These are phyloP conservation scores for Myripristis murdjan DNA, from an alignment of 2,797 vertebrate species.

Conservation along the genomic window DNA sequence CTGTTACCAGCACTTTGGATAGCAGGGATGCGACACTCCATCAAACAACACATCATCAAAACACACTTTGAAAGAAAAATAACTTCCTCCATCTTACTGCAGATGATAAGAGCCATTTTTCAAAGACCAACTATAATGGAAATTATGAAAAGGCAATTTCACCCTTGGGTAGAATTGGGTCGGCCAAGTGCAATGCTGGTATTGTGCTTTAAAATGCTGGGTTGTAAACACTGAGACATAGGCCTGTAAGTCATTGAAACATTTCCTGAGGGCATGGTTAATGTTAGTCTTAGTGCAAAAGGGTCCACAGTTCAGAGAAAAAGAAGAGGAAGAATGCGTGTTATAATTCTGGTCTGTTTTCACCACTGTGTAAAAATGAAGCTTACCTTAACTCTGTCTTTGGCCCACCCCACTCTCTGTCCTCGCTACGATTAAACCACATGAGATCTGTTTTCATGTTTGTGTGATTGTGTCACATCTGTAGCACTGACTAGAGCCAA, in stretches of 20 bases:
- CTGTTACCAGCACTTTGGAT: slow-evolving; percentile 53
- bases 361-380: slow-evolving; percentile 12
- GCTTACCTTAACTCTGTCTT: background rate
- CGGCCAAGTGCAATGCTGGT: slow-evolving; percentile 46
- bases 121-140: slow-evolving; percentile 81
- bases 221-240: slow-evolving; percentile 68
- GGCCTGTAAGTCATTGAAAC: slow-evolving; percentile 57
- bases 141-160: slow-evolving; percentile 87
- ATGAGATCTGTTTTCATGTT: slow-evolving; percentile 1
- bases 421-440: slow-evolving; percentile 8
- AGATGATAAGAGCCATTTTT: slow-evolving; percentile 78
- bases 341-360: slow-evolving; percentile 17
- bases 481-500: slow-evolving; percentile 13
- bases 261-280: slow-evolving; percentile 28
- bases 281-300: slow-evolving; percentile 20
- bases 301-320: slow-evolving; percentile 30
- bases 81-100: slow-evolving; percentile 67
- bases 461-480: slow-evolving; percentile 2
- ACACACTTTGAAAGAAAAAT: slow-evolving; percentile 70
- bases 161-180: slow-evolving; percentile 83
- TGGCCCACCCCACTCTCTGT: slow-evolving; percentile 2
- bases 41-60: slow-evolving; percentile 79
- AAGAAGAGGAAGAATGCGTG: slow-evolving; percentile 4
- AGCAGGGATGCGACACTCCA: slow-evolving; percentile 61
- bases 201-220: slow-evolving; percentile 58